A percentile compares a stretch with the other conserved stretches of the same genome.
Evolutionary conservation across 1,140 invertebrate genomes (phyloP).

Genomic region (Pomacea maculata): DNA sequence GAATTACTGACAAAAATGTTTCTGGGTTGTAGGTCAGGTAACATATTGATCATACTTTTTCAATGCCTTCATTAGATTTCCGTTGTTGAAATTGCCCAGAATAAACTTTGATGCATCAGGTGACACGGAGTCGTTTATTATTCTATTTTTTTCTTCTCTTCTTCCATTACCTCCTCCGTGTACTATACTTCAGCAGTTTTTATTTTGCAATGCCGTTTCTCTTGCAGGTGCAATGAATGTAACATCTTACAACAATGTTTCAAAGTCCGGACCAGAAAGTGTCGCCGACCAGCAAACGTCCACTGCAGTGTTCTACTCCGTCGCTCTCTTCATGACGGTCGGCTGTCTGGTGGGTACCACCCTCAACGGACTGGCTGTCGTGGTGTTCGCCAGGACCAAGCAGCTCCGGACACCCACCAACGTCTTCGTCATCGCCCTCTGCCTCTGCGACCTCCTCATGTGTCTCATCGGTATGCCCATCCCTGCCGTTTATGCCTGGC

Average conservation of each 20-base stretch:
- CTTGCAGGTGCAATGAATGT: not conserved
- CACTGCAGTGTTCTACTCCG: not conserved
- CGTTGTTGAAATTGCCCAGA: too few relatives aligned
- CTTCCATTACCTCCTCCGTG: too few relatives aligned
- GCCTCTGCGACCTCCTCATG: conserved; percentile 33
- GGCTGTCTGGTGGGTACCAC: conserved; percentile 23
- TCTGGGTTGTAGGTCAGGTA: too few relatives aligned
- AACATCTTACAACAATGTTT: not conserved
- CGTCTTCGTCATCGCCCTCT: conserved; percentile 29
- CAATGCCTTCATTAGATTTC: too few relatives aligned
- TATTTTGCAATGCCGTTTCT: too few relatives aligned
- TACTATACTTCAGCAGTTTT: too few relatives aligned
- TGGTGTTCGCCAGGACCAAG: conserved; percentile 40
- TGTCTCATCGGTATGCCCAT: conserved; percentile 25
- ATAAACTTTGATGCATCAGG: too few relatives aligned
- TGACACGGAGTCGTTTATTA: too few relatives aligned
- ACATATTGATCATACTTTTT: too few relatives aligned
- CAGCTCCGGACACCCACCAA: conserved; percentile 33
- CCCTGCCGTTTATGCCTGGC: conserved; percentile 12
- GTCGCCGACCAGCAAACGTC: not conserved
- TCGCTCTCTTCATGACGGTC: conserved; percentile 24
- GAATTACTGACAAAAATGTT: too few relatives aligned
- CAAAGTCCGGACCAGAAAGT: not conserved
- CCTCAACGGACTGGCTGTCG: conserved; percentile 23
- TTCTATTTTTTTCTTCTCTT: too few relatives aligned